Conservation (phyloP, 2,797 vertebrate species). For the Pangasius sanitwongsei region DNA sequence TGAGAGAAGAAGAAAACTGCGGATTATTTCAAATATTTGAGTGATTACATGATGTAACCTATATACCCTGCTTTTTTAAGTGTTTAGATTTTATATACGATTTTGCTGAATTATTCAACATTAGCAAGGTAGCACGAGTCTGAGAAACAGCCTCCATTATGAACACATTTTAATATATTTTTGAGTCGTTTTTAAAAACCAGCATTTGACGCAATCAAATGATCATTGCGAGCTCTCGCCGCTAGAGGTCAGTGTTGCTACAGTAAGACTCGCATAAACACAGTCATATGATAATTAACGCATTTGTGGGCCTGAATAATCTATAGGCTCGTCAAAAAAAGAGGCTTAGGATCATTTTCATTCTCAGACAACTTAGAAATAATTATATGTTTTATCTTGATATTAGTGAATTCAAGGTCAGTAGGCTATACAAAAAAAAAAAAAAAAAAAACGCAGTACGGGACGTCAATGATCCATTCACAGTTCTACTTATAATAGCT, state of each 20-base stretch:
- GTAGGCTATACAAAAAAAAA: too few relatives aligned
- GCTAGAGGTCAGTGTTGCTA: slow-evolving; percentile 28
- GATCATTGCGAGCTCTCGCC: not conserved
- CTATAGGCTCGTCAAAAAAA: not conserved
- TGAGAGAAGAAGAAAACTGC: not conserved
- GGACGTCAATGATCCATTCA: not conserved
- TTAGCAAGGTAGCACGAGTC: not conserved
- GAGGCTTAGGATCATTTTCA: not conserved
- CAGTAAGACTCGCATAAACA: not conserved
- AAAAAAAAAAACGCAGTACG: not conserved
- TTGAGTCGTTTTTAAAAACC: not conserved
- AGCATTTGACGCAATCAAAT: not conserved
- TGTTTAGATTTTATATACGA: not conserved
- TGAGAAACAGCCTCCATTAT: not conserved
- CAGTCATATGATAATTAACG: not conserved
- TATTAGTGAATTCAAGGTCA: not conserved
- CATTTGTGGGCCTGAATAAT: not conserved
- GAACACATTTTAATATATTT: not conserved
- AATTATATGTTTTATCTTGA: not conserved
- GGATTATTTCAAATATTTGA: not conserved
- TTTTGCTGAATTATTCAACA: not conserved
- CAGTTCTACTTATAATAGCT: not conserved
- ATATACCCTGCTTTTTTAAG: not conserved
- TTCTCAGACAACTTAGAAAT: not conserved
- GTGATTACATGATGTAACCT: not conserved